These are phyloP conservation scores for Operophtera brumata DNA, from an alignment of 2,888 invertebrate genomes.

Conservation along the genomic window DNA sequence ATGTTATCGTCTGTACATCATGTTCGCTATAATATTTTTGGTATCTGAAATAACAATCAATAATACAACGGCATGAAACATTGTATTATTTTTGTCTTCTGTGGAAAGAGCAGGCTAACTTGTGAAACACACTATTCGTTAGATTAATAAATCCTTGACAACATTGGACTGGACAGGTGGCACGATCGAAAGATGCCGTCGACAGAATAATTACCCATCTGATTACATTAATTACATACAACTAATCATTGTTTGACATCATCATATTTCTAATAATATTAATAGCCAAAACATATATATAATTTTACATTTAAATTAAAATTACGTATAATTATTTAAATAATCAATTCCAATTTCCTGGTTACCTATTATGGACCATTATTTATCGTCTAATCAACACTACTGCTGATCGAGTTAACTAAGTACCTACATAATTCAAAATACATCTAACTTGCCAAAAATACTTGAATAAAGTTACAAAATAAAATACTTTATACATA, in stretches of 20 bases:
- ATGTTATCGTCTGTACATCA: neutral
- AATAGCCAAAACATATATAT: constrained; percentile 33
- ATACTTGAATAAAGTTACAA: constrained; percentile 3
- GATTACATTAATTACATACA: constrained; percentile 1
- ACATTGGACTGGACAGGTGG: neutral
- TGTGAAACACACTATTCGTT: neutral
- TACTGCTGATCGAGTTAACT: constrained; percentile 16
- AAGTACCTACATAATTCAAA: neutral
- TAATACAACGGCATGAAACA: neutral
- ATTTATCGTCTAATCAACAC: constrained; percentile 18
- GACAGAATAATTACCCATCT: constrained; percentile 3
- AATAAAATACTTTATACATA: neutral
- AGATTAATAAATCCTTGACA: neutral
- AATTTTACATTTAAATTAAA: constrained; percentile 25
- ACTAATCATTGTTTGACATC: constrained; percentile 4
- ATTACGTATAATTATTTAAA: constrained; percentile 36
- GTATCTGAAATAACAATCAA: neutral
- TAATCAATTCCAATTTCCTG: constrained; percentile 47
- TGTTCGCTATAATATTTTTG: neutral
- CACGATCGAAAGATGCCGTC: neutral
- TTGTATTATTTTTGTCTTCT: neutral
- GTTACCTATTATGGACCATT: constrained; percentile 28
- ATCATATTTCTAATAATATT: constrained; percentile 9
- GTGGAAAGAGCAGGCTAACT: neutral
- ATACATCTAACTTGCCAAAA: constrained; percentile 1